Percentiles rank a stretch among this genome's conserved stretches.
phyloP scores from a whole-genome alignment of 2,888 invertebrate species.

The Peribatodes rhomboidaria region DNA sequence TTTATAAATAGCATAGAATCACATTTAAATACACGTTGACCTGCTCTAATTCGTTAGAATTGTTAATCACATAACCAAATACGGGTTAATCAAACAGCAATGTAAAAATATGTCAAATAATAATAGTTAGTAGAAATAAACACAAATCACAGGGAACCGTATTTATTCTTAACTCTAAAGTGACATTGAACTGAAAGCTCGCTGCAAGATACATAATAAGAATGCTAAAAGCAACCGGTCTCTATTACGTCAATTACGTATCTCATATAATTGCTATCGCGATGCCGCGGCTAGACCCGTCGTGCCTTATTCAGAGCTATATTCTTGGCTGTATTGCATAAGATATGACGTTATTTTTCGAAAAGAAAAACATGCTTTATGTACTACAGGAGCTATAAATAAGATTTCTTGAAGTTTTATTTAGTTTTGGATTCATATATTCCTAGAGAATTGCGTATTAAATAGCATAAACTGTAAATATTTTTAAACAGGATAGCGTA shows the following conservation, averaged over 20 bases:
- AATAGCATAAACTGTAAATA: background rate
- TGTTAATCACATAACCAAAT: too few relatives aligned
- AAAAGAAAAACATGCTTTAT: conserved; percentile 20
- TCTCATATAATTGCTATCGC: conserved; percentile 62
- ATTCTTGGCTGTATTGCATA: conserved; percentile 49
- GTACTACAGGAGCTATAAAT: background rate
- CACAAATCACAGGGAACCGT: background rate
- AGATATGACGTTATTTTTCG: conserved; percentile 47
- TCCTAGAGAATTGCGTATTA: too few relatives aligned
- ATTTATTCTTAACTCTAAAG: conserved; percentile 21
- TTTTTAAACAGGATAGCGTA: background rate
- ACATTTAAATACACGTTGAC: too few relatives aligned
- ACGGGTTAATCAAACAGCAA: too few relatives aligned
- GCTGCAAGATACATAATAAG: conserved; percentile 39
- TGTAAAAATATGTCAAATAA: too few relatives aligned
- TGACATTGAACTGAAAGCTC: conserved; percentile 49
- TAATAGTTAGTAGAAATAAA: too few relatives aligned
- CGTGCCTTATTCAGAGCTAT: conserved; percentile 52
- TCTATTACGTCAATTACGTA: conserved; percentile 74
- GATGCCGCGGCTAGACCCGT: conserved; percentile 46
- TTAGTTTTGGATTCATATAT: background rate
- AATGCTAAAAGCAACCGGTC: conserved; percentile 62
- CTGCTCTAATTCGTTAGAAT: background rate
- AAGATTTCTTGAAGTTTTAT: background rate
- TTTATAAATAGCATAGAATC: too few relatives aligned